These are phyloP conservation scores for Botia kubotai DNA, from an alignment of 2,797 vertebrate genomes.

Conservation along the genomic window DNA sequence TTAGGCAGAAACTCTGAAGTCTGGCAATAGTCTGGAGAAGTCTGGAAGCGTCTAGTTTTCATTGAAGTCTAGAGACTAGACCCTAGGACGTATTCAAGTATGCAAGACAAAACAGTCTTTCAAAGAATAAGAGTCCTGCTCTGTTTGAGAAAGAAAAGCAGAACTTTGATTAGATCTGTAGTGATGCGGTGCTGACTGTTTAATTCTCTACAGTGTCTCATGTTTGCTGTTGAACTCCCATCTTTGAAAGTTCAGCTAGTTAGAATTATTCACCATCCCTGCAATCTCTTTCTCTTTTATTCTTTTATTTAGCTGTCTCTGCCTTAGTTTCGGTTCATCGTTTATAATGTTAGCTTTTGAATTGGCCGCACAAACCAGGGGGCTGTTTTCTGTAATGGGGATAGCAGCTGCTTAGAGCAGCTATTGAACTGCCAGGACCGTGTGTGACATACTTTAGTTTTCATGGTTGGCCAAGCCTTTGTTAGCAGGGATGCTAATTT, in stretches of 20 bases:
- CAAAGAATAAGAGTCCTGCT: neutral
- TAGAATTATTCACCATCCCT: neutral
- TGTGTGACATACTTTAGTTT: constrained; percentile 39
- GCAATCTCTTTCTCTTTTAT: constrained; percentile 10
- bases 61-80: neutral
- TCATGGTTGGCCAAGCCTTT: constrained; percentile 45
- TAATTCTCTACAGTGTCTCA: constrained; percentile 6
- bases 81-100: neutral
- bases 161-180: constrained; percentile 19
- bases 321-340: constrained; percentile 29
- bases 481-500: constrained; percentile 34
- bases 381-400: constrained; percentile 42
- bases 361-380: constrained; percentile 25
- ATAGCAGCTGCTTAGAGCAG: constrained; percentile 24
- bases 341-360: constrained; percentile 38
- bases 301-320: constrained; percentile 18
- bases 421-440: constrained; percentile 28
- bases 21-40: neutral
- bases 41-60: too few species aligned
- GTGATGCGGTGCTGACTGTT: constrained; percentile 2
- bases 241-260: constrained; percentile 19
- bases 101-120: neutral
- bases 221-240: constrained; percentile 4
- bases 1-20: neutral
- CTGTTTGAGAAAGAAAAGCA: neutral